phyloP scores from a whole-genome alignment of 1,140 invertebrate genomes.

The Tetramorium simillimum region DNA sequence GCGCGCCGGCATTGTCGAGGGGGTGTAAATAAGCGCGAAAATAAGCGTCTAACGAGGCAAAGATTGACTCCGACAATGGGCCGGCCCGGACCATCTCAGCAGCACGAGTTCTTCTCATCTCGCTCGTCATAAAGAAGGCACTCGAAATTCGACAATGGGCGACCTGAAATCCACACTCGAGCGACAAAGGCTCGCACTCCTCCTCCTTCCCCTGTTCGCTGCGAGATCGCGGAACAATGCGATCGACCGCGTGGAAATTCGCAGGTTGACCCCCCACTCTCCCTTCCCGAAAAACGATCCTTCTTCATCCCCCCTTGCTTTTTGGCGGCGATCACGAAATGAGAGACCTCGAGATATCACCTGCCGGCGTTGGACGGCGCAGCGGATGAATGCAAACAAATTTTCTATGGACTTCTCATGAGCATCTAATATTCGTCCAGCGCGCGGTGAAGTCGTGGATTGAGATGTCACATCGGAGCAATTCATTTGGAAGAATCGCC shows the following conservation, averaged over 20 bases:
- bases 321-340: conserved; percentile 35
- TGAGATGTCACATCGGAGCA: conserved; percentile 72
- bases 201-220: neutral
- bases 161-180: conserved; percentile 76
- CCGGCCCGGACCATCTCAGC: conserved; percentile 20
- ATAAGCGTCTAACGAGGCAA: conserved; percentile 85
- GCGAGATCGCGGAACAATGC: conserved; percentile 58
- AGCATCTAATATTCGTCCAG: conserved; percentile 80
- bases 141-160: conserved; percentile 65
- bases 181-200: conserved; percentile 24
- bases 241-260: conserved; percentile 78
- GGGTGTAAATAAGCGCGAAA: conserved; percentile 82
- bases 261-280: conserved; percentile 81
- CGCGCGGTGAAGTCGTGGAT: conserved; percentile 54
- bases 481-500: conserved; percentile 79
- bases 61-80: conserved; percentile 84
- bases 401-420: conserved; percentile 80
- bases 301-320: neutral
- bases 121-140: conserved; percentile 61
- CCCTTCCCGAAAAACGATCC: conserved; percentile 37
- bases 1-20: conserved; percentile 57
- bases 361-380: conserved; percentile 63
- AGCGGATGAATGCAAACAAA: conserved; percentile 81
- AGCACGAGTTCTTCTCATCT: conserved; percentile 67
- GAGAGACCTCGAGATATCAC: conserved; percentile 72